Percentiles rank a stretch among this genome's conserved stretches.
These are phyloP conservation scores for Thereva unica DNA, from an alignment of 2,888 invertebrate species.

Conservation along the genomic window DNA sequence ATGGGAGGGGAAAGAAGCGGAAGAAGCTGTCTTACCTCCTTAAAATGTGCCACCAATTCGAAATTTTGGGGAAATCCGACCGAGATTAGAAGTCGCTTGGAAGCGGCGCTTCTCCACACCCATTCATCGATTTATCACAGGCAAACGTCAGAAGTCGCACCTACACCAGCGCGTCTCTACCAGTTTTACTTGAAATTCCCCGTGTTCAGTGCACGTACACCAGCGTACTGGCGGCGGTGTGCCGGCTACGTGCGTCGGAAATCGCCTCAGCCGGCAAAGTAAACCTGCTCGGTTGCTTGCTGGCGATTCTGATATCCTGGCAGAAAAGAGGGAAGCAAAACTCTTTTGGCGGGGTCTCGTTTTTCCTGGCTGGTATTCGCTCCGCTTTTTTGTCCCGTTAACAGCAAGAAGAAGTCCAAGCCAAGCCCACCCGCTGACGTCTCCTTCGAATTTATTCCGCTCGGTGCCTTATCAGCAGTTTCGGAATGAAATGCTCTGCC, in stretches of 20 bases:
- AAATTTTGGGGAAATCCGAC: constrained; percentile 35
- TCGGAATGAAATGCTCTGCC: no score
- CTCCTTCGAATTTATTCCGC: not conserved
- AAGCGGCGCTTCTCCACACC: constrained; percentile 18
- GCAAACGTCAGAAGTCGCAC: not conserved
- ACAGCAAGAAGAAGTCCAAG: constrained; percentile 23
- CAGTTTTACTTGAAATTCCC: not conserved
- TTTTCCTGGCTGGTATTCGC: constrained; percentile 51
- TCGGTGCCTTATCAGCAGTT: no score
- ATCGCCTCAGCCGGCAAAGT: constrained; percentile 38
- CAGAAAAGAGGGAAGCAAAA: constrained; percentile 59
- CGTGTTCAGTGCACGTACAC: not conserved
- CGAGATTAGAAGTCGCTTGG: not conserved
- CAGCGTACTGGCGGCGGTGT: constrained; percentile 1
- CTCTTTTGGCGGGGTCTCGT: constrained; percentile 60
- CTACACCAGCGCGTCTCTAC: not conserved
- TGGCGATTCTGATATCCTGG: constrained; percentile 52
- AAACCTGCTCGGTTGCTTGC: constrained; percentile 31
- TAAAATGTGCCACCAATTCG: not conserved
- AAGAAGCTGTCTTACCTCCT: not conserved
- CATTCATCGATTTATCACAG: constrained; percentile 19
- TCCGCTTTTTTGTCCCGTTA: constrained; percentile 32
- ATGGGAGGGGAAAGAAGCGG: constrained; percentile 31
- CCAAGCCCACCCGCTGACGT: constrained; percentile 16
- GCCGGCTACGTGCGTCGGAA: constrained; percentile 40